Percentiles rank a stretch among this genome's conserved stretches.
phyloP scores from a whole-genome alignment of 2,113 vertebrate species.

The Rhinolophus ferrumequinum region DNA sequence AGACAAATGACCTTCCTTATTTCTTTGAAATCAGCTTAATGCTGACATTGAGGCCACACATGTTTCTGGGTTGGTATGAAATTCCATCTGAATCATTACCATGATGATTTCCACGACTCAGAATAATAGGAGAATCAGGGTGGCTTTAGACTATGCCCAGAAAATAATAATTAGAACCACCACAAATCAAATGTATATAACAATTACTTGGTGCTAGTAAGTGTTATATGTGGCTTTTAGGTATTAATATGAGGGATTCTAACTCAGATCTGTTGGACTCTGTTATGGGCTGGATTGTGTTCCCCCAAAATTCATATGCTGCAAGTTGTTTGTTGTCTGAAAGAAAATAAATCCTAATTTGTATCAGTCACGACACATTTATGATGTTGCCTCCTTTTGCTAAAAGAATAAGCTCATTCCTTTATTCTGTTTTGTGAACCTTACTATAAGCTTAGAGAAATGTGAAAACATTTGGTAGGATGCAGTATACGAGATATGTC shows the following conservation, averaged over 20 bases:
- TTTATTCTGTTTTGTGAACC: constrained; percentile 6
- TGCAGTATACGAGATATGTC: neutral
- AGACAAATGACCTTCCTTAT: neutral
- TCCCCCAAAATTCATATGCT: neutral
- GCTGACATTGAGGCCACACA: neutral
- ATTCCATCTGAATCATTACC: neutral
- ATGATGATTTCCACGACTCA: neutral
- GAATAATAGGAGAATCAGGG: neutral
- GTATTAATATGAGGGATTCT: neutral
- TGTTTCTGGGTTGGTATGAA: neutral
- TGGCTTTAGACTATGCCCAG: neutral
- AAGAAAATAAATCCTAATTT: constrained; percentile 8
- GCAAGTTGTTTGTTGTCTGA: neutral
- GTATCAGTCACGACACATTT: neutral
- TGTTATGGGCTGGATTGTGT: neutral
- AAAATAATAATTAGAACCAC: neutral
- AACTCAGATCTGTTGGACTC: neutral
- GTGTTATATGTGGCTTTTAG: neutral
- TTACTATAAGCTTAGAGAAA: neutral
- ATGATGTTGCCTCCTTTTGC: neutral
- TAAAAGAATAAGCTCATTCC: neutral
- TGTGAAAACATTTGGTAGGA: neutral
- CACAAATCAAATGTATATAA: neutral
- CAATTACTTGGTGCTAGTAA: neutral
- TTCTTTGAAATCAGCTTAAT: constrained; percentile 9